These are phyloP conservation scores for Nothoprocta perdicaria DNA, from an alignment of 2,113 vertebrate species.

Conservation along the genomic window DNA sequence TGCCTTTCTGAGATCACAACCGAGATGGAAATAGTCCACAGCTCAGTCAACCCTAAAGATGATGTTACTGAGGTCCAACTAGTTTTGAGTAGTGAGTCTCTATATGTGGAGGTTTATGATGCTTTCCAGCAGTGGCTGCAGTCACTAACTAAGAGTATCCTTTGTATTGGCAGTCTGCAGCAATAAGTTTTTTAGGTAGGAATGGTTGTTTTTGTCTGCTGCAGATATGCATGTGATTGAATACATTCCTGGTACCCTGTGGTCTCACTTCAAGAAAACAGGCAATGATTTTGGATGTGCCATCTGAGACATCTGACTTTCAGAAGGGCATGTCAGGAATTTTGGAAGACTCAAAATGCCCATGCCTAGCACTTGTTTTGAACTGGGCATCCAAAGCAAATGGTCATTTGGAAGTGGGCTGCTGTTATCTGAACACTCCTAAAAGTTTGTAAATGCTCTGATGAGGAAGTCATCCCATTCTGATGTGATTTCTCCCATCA, in stretches of 20 bases:
- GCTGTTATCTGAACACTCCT: not conserved
- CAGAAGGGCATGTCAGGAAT: slow-evolving; percentile 17
- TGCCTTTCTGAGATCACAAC: not conserved
- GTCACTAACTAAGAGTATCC: not conserved
- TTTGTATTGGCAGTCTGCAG: not conserved
- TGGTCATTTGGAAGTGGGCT: not conserved
- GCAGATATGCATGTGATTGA: not conserved
- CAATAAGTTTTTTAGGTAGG: not conserved
- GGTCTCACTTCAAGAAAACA: not conserved
- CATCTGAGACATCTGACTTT: slow-evolving; percentile 11
- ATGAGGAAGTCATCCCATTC: not conserved
- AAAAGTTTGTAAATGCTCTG: not conserved
- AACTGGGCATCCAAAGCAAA: not conserved
- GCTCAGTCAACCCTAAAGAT: not conserved
- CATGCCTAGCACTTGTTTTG: not conserved
- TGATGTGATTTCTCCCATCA: not conserved
- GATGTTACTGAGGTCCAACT: not conserved
- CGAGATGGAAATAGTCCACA: not conserved
- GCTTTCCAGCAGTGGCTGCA: not conserved
- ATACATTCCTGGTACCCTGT: not conserved
- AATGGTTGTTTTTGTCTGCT: not conserved
- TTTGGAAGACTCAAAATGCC: not conserved
- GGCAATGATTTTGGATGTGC: not conserved
- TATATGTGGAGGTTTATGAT: not conserved
- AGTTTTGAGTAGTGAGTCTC: not conserved